These are phyloP conservation scores for Cyanoramphus novaezelandiae DNA, from an alignment of 2,113 vertebrate genomes.

Conservation along the genomic window DNA sequence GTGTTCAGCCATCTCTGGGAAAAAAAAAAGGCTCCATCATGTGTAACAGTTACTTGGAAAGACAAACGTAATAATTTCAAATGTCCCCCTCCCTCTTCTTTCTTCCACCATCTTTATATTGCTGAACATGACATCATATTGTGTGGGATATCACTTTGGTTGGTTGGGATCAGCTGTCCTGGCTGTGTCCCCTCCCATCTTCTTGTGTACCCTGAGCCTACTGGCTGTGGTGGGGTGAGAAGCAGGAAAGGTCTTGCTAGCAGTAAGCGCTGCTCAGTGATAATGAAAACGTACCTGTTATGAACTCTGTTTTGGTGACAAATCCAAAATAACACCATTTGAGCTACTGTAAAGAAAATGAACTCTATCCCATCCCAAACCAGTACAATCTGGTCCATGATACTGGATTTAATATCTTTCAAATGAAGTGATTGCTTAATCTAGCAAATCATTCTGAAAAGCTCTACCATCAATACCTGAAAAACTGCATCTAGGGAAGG, in stretches of 20 bases:
- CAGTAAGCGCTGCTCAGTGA: neutral
- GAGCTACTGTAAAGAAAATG: neutral
- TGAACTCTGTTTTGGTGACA: neutral
- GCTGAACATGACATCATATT: too few relatives aligned
- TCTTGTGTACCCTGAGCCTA: neutral
- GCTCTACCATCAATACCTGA: neutral
- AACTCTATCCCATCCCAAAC: neutral
- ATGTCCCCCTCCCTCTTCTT: neutral
- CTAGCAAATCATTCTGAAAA: neutral
- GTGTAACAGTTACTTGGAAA: neutral
- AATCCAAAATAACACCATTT: neutral
- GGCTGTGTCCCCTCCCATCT: too few relatives aligned
- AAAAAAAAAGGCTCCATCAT: neutral
- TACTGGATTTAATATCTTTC: neutral
- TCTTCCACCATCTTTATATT: neutral
- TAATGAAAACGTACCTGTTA: neutral
- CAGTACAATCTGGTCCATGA: neutral
- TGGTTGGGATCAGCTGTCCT: neutral
- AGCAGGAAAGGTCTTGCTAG: neutral
- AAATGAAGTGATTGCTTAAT: neutral
- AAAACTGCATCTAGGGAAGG: neutral
- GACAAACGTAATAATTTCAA: neutral
- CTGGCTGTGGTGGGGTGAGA: too few relatives aligned
- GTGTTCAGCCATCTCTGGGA: neutral
- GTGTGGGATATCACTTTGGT: neutral